Evolutionary conservation across 2,888 invertebrate species (phyloP).

Genomic region (Ecdyonurus torrentis): DNA sequence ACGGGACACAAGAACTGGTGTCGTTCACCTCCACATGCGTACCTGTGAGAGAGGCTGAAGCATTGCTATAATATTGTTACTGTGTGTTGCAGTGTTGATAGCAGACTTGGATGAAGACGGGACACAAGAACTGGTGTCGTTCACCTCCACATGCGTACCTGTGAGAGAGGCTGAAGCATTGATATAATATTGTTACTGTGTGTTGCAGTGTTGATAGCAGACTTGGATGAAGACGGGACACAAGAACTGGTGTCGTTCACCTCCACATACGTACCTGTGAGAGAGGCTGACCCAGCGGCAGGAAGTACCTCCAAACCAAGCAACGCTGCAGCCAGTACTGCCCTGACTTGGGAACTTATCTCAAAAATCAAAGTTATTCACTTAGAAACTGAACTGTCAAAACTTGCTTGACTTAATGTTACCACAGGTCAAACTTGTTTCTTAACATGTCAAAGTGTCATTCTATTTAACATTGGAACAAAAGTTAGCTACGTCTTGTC

Average conservation of each 20-base stretch:
- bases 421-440: too few species aligned
- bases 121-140: conserved; percentile 60
- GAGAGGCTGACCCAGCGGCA: not conserved
- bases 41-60: not conserved
- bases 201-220: conserved; percentile 41
- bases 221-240: conserved; percentile 56
- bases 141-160: conserved; percentile 43
- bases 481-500: too few species aligned
- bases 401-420: conserved; percentile 35
- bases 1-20: conserved; percentile 58
- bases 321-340: conserved; percentile 1
- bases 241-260: conserved; percentile 63
- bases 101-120: conserved; percentile 60
- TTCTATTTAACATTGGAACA: too few species aligned
- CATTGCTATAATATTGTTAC: too few species aligned
- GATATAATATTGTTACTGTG: too few species aligned
- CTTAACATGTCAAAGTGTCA: too few species aligned
- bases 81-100: conserved; percentile 40
- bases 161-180: not conserved
- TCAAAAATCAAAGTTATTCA: conserved; percentile 52
- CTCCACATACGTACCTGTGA: conserved; percentile 36
- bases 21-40: conserved; percentile 54
- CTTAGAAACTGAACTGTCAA: conserved; percentile 53
- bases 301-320: conserved; percentile 6
- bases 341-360: conserved; percentile 36